Evolutionary conservation across 2,797 vertebrate species (phyloP).

Genomic region (Apodemus agrarius): DNA sequence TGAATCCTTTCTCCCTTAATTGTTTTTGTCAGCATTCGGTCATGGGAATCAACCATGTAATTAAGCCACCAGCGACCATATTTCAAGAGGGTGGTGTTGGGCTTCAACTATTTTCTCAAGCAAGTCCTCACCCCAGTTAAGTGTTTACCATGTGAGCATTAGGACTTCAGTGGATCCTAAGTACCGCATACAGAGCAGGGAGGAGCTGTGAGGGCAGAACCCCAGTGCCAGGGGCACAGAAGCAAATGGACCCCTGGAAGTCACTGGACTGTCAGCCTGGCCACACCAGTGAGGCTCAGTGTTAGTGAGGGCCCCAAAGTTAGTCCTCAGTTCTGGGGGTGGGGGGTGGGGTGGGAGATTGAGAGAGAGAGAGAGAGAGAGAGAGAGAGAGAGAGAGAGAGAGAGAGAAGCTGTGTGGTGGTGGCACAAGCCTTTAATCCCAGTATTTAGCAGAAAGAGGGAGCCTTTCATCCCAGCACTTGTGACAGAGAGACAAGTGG

Average conservation of each 20-base stretch:
- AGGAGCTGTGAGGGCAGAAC: not conserved
- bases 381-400: too few species aligned
- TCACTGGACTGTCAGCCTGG: not conserved
- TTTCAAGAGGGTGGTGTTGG: conserved; percentile 71
- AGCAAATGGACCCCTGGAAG: not conserved
- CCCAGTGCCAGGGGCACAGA: too few species aligned
- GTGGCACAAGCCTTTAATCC: not conserved
- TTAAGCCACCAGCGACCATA: conserved; percentile 54
- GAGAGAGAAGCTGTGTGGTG: not conserved
- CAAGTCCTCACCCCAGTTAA: not conserved
- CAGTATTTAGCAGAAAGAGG: not conserved
- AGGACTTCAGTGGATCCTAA: not conserved
- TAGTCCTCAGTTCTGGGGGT: not conserved
- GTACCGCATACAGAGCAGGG: not conserved
- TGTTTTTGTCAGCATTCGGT: not conserved
- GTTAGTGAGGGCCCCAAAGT: not conserved
- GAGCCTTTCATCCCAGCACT: not conserved
- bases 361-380: too few species aligned
- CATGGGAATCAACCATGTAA: not conserved
- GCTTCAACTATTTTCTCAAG: not conserved
- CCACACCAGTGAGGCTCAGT: not conserved
- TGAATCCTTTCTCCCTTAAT: not conserved
- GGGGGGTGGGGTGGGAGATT: too few species aligned
- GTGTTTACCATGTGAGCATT: not conserved
- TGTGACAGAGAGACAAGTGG: not conserved